Evolutionary conservation across 2,797 vertebrate genomes (phyloP).

Genomic region (Phrynocephalus guinanensis): DNA sequence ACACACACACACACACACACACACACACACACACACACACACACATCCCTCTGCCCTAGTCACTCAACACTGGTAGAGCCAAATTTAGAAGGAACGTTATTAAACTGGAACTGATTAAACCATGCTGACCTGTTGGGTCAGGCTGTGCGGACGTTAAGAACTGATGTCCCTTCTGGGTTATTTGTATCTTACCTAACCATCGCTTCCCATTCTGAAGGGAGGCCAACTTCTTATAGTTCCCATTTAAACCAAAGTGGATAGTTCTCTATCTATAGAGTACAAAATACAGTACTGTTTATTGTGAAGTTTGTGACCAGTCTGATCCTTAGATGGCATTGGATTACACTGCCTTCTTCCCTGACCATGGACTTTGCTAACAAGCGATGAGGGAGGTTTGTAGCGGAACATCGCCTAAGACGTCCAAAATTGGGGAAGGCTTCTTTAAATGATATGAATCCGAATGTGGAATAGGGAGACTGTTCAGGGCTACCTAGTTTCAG

Average conservation of each 20-base stretch:
- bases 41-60: no score
- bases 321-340: neutral
- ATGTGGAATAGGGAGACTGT: neutral
- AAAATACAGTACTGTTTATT: neutral
- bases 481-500: neutral
- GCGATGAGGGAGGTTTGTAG: neutral
- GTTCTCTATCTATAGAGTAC: neutral
- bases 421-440: neutral
- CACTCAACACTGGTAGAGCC: no score
- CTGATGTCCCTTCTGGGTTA: no score
- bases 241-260: neutral
- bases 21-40: no score
- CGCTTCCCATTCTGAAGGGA: no score
- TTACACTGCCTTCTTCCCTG: neutral
- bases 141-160: no score
- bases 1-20: no score
- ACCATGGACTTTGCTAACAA: neutral
- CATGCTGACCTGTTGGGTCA: no score
- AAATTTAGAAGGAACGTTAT: no score
- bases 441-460: neutral
- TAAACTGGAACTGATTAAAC: no score
- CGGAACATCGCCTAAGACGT: no score
- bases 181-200: no score
- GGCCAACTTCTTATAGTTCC: neutral
- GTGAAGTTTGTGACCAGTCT: neutral